Base-by-base conservation (phyloP, 2,113 vertebrate genomes). In the Neotragus moschatus region DNA sequence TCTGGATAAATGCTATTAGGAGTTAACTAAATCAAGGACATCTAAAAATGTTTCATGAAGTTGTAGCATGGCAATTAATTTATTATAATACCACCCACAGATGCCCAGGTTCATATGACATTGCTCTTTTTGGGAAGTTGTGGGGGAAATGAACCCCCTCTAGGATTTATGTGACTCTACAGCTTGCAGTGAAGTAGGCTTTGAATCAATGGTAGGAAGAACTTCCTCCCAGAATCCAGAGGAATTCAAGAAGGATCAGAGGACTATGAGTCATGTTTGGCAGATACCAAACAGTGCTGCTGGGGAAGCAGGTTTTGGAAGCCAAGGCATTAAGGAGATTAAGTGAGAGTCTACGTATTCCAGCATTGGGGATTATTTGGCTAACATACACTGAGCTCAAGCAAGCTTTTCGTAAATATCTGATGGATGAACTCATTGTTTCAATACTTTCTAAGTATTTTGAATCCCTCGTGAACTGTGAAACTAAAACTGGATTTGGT, bases 221-320 rank as follows among this genome's bases (percentile, higher is more conserved):
- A 63, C 15, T 88, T 6, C 36, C 47, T 86, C 28, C n/a, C 77
- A 51, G 84, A 93, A 94, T 60, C 61, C 45, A 85, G 90, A 91
- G 47, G 91, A 45, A 91, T 66, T 92, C 60, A 84, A 51, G 39
- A 91, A 23, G 47, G n/a, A 26, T 77, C 70, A 66, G 86, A 95
- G 39, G 73, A 49, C 87, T 89, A 30, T 93, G 97, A 97, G 56
- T 97, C 94, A 97, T n/a, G 28, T 80, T 96, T 93, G 94, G 90
- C 89, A 94, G 14, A 39, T 14, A 51, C 7, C 39, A 51, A 75
- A 88, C 63, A 33, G 30, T 63, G 3, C 19, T 94, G 28, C 55
- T 75, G 19, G 47, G 39, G 88, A 91, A n/a, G 17, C 61, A n/a
- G 86, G 30, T 30, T 91, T 85, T 33, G 33, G 36, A 95, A 36